phyloP scores from a whole-genome alignment of 2,888 invertebrate species.

The Andrena bicolor region DNA sequence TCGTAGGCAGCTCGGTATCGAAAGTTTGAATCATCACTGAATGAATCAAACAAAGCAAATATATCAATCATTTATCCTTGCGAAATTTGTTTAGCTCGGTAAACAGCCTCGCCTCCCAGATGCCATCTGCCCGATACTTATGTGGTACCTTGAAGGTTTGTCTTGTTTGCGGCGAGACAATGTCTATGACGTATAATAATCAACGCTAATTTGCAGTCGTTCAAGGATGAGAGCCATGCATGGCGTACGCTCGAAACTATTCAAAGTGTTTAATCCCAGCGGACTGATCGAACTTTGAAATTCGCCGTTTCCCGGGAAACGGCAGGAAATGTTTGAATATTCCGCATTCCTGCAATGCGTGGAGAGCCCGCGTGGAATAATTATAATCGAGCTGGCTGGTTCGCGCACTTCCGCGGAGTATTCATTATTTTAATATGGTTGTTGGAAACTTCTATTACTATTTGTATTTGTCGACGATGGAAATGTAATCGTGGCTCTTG shows the following conservation, averaged over 20 bases:
- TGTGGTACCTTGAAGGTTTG: constrained; percentile 1
- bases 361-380: neutral
- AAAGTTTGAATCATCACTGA: constrained; percentile 88
- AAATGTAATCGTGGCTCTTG: neutral
- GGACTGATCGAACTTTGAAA: neutral
- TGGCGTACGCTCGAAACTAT: constrained; percentile 16
- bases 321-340: neutral
- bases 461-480: neutral
- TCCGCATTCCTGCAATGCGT: neutral
- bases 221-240: constrained; percentile 35
- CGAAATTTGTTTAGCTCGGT: neutral
- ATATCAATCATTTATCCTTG: neutral
- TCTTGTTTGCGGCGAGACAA: constrained; percentile 21
- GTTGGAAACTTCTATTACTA: too few relatives aligned
- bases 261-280: constrained; percentile 1
- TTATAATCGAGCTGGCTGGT: neutral
- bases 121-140: neutral
- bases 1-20: constrained; percentile 86
- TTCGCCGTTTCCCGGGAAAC: neutral
- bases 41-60: neutral
- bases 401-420: neutral
- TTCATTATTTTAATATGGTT: neutral
- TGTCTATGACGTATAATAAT: constrained; percentile 18
- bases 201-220: constrained; percentile 34
- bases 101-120: neutral